Evolutionary conservation across 2,113 vertebrate species (phyloP), one percentile per base, ranked within the genome.

Genomic region (Pao palembangensis): DNA sequence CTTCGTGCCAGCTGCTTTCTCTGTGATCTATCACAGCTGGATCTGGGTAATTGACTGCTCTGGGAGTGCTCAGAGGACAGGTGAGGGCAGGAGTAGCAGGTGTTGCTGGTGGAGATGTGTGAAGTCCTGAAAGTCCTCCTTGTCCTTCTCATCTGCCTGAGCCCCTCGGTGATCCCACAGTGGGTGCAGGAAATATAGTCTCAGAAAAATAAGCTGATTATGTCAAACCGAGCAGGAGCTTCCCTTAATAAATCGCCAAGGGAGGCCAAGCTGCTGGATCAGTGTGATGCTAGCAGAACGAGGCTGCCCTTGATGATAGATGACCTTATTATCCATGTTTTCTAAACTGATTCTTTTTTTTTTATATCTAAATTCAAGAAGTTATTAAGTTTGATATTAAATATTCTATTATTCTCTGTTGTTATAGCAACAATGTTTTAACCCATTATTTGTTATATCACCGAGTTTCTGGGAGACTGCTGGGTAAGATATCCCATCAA

Each of bases 41-140:
- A 10, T 58, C 64, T 59, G 13, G 0, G 65, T 81, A 78, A 82
- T 63, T 73, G 69, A 74, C 64, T 65, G 69, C 17, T 15, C 18
- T 61, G 66, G 64, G 64, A 62, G 62, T 16, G 42, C 19, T 16
- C 7, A 19, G 50, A 55, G 53, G 25, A 28, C 34, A 38, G 34
- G 58, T 58, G 19, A 60, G 6, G 7, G 50, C 18, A 23, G 25
- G 49, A 55, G 14, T 11, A 50, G 51, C 21, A 41, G 68, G 47
- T 44, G 31, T 50, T 46, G 50, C 20, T 21, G 28, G 12, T 7
- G 3, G 34, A 52, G 42, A 52, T 18, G 14, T 44, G 16, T 12
- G 10, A 44, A 44, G 34, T 38, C 10, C 15, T 38, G 25, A 25
- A 53, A 52, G 34, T 38, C 34, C 34, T 38, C 34, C 11, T 12